Conservation (phyloP, 2,888 invertebrate genomes). For the Pocota personata region DNA sequence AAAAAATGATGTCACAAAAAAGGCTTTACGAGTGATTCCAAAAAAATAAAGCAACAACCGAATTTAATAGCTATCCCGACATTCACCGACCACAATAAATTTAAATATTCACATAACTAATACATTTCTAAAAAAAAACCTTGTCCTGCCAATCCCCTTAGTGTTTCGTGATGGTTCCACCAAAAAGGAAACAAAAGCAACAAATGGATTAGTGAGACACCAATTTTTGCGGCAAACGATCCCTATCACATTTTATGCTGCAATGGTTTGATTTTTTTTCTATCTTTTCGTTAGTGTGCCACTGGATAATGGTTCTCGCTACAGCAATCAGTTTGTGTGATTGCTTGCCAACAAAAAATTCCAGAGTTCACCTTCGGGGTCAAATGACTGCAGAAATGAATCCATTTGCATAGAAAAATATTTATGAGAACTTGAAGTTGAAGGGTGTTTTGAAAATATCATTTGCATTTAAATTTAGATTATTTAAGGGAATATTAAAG, state of each 20-base stretch:
- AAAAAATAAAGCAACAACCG: neutral
- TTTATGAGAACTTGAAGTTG: slow-evolving; percentile 30
- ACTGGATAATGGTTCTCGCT: slow-evolving; percentile 26
- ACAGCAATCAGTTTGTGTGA: slow-evolving; percentile 51
- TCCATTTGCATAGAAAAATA: slow-evolving; percentile 48
- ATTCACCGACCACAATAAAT: neutral
- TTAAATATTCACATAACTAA: neutral
- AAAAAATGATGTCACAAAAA: neutral
- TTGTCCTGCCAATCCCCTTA: neutral
- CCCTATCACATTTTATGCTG: slow-evolving; percentile 32
- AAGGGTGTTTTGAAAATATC: neutral
- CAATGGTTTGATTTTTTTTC: slow-evolving; percentile 22
- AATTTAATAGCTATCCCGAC: neutral
- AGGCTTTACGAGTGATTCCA: neutral
- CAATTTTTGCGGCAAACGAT: slow-evolving; percentile 30
- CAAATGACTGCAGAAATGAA: slow-evolving; percentile 36
- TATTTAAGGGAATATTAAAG: neutral
- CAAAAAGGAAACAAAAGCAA: slow-evolving; percentile 32
- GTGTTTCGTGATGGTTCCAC: neutral
- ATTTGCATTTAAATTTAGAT: neutral
- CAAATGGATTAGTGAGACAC: slow-evolving; percentile 39
- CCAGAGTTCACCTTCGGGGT: slow-evolving; percentile 50
- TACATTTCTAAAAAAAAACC: slow-evolving; percentile 23
- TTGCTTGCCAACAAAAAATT: slow-evolving; percentile 47
- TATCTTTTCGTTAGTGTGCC: neutral